A percentile compares a stretch with the other conserved stretches of the same genome.
Evolutionary conservation across 2,888 invertebrate species (phyloP).

Genomic region (Baronia brevicornis): DNA sequence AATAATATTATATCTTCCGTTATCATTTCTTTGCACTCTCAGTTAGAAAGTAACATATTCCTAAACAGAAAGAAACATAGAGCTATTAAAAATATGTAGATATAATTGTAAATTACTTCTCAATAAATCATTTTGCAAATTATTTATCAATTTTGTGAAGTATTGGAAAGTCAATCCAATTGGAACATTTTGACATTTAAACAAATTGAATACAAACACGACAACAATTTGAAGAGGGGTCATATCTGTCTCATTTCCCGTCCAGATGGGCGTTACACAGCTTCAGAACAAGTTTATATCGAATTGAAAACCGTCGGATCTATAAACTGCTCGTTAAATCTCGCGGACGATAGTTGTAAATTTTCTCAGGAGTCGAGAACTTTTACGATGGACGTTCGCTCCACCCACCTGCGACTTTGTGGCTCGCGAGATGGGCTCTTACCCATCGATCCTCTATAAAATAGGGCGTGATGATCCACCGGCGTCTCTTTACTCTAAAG

Average conservation of each 20-base stretch:
- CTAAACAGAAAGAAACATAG: too few species aligned
- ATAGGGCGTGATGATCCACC: slow-evolving; percentile 28
- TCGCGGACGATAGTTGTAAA: slow-evolving; percentile 67
- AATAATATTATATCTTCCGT: too few species aligned
- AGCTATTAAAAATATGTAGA: too few species aligned
- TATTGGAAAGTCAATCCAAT: too few species aligned
- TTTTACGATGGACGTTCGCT: slow-evolving; percentile 62
- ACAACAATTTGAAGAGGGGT: slow-evolving; percentile 15
- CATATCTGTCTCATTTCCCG: slow-evolving; percentile 35
- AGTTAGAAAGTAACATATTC: too few species aligned
- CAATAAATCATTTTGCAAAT: too few species aligned
- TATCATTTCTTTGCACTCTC: too few species aligned
- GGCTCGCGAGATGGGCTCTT: slow-evolving; percentile 43
- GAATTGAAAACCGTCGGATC: slow-evolving; percentile 63
- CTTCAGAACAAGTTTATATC: slow-evolving; percentile 61
- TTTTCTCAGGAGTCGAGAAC: slow-evolving; percentile 53
- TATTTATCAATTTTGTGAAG: too few species aligned
- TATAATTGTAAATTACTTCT: too few species aligned
- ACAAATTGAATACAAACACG: slow-evolving; percentile 7
- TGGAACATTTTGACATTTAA: too few species aligned
- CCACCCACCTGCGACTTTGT: slow-evolving; percentile 65
- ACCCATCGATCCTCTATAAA: slow-evolving; percentile 54
- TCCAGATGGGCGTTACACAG: slow-evolving; percentile 43
- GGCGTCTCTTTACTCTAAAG: slow-evolving; percentile 26
- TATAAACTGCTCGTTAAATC: slow-evolving; percentile 73